Evolutionary conservation across 2,888 invertebrate genomes (phyloP), one percentile per base, ranked within the genome.

Genomic region (Himalopsyche japonica): DNA sequence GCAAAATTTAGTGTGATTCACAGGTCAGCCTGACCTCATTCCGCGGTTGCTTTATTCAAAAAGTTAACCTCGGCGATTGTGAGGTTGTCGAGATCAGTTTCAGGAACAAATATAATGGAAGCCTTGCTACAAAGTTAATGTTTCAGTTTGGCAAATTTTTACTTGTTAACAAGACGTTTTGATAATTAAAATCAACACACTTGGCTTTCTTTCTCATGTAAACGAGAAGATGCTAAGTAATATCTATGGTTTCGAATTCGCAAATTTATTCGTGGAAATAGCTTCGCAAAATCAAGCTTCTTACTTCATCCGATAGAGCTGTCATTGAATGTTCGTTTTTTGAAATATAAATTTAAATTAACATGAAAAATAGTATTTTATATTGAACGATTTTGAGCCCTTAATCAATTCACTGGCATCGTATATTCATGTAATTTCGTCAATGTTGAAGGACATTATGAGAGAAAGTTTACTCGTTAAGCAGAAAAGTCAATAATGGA

Each of bases 1-100:
- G 77, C 37, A 20, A 37, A 78, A 82, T 81, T 81, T 81, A 81
- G 70, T 20, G 82, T 82, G 82, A 82, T 82, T 82, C 82, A 82
- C 77, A 34, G 49, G 48, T 57, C 43, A 43, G 43, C 43, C 57
- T 82, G 82, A 82, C 82, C 82, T 57, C 82, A 82, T 82, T 82
- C 48, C 34, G 47, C 48, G 20, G 70, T 30, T 70, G 70, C 30
- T 70, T 70, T 70, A 70, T 70, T 70, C 70, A 70, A 70, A 30
- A 70, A 27, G 70, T 70, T 20, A 30, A 70, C 70, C 70, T 70
- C 70, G 70, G 70, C 15, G 30, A 70, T 70, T 70, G 70, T 70
- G 70, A 70, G 70, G 70, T 70, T 70, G 15, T 15, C 15, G 27
- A 27, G 27, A 70, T 70, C 70, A 3, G 70, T 70, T 70, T 70